Evolutionary conservation across 2,888 invertebrate species (phyloP), one percentile per base, ranked within the genome.

Genomic region (Petrolisthes manimaculis): DNA sequence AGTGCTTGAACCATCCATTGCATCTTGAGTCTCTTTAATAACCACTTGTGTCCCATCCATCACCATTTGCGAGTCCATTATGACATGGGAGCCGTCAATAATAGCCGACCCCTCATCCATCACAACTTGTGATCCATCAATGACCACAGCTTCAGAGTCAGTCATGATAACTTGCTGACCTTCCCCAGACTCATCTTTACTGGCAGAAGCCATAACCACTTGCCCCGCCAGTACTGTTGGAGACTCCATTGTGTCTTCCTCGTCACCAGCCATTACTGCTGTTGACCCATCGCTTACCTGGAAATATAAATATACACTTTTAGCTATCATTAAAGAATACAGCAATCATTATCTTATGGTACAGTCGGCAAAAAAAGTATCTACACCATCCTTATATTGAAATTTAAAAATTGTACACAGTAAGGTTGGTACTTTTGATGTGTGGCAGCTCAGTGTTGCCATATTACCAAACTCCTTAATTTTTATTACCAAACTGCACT

Each of bases 31-130:
- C 18, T 51, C 88, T 74, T 84, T 81, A 55, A 88, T 88, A 18
- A 74, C 84, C 14, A 84, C 88, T 54, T 84, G 88, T 24, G 84
- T 56, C 37, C 55, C 74, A 18, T 71, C 80, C 80, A 86, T 86
- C 53, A 83, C 83, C 74, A 83, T 54, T 54, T 83, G 83, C n/a
- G 83, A 54, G 5, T 81, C 86, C 86, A 86, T 81, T 56, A 81
- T 55, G 51, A 86, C 81, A n/a, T 86, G 74, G 5, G 74, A n/a
- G 21, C 74, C 80, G 24, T 86, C 86, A 18, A 71, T 83, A 18
- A 83, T 74, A 53, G 53, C 75, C 75, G n/a, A 55, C 1, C 37
- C 75, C 12, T 55, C 75, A 24, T 83, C 83, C 75, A 86, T 74
- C 21, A 86, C 74, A 53, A 84, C 78, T 5, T 81, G 86, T 24